Base-by-base conservation (phyloP, 2,888 invertebrate species). In the Hydropsyche betteni region DNA sequence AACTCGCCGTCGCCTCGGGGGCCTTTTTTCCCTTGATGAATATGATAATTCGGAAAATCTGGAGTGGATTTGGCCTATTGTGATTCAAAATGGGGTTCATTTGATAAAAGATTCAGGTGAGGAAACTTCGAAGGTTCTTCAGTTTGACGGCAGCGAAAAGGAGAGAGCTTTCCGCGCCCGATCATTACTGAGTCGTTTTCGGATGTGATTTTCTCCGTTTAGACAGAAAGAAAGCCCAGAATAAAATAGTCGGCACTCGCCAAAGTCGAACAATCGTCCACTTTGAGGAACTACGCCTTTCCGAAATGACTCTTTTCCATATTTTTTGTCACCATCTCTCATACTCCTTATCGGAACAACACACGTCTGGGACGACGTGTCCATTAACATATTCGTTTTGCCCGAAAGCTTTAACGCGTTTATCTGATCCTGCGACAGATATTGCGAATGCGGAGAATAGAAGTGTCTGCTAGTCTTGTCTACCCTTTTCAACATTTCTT, bases 31-130 rank as follows among this genome's bases (percentile, higher is more conserved):
- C 61, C 64, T 64, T 64, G 64, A 72, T 72, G 72, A 72, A 72
- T 72, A 72, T 72, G 72, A 72, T 53, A 72, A 55, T 61, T 58
- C 38, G 44, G 16, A 24, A 50, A 61, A 72, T 55, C 36, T 55
- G 61, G 72, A 61, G 72, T 36, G 72, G 58, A 72, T 72, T 72
- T n/a, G 38, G 36, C 33, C 72, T 38, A 72, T 72, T 72, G 72
- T 72, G 72, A 72, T 72, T 58, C 72, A 72, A 72, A 72, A 61
- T 61, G 72, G 72, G 38, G 72, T 36, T 72, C 72, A 72, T 72
- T 72, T 72, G 72, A 72, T 72, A 72, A 58, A 58, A 72, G 61
- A 72, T 72, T 72, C 72, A 72, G 72, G 72, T 72, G 61, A 38
- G 72, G 34, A 64, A 64, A 64, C 36, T 64, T 64, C 36, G 64